Evolutionary conservation across 2,113 vertebrate genomes (phyloP).

Genomic region (Alaudala cheleensis): DNA sequence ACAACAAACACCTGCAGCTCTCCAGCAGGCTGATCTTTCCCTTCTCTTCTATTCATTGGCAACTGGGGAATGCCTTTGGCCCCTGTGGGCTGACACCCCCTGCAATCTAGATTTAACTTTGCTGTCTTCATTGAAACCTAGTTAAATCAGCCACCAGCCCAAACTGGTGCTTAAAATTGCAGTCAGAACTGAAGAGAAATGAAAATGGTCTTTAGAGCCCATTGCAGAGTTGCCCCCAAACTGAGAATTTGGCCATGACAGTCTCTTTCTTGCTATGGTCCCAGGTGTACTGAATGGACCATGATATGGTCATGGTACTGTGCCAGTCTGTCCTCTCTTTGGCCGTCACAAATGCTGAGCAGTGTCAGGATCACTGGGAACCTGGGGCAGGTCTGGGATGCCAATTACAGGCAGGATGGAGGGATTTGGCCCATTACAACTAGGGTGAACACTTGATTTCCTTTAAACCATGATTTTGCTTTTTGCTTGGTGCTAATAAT

Average conservation of each 20-base stretch:
- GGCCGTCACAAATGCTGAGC: not conserved
- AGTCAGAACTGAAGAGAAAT: not conserved
- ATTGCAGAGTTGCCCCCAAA: not conserved
- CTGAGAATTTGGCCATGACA: not conserved
- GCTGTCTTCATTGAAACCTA: not conserved
- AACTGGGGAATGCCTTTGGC: not conserved
- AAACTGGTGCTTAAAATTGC: not conserved
- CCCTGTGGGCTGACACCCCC: not conserved
- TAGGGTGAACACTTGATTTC: not conserved
- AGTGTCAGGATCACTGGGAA: not conserved
- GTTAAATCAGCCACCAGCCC: not conserved
- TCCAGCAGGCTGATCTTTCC: not conserved
- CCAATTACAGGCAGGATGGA: not conserved
- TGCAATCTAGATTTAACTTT: not conserved
- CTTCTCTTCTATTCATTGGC: not conserved
- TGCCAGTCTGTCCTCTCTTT: not conserved
- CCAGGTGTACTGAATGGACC: not conserved
- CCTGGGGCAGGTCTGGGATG: not conserved
- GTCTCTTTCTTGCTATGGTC: not conserved
- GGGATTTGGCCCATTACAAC: not conserved
- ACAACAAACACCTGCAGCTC: not conserved
- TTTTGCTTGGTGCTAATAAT: not conserved
- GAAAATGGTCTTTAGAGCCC: not conserved
- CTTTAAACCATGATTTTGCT: not conserved
- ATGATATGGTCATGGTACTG: not conserved